These are phyloP conservation scores for Crypturellus tataupa DNA, from an alignment of 2,797 vertebrate genomes.

Conservation along the genomic window DNA sequence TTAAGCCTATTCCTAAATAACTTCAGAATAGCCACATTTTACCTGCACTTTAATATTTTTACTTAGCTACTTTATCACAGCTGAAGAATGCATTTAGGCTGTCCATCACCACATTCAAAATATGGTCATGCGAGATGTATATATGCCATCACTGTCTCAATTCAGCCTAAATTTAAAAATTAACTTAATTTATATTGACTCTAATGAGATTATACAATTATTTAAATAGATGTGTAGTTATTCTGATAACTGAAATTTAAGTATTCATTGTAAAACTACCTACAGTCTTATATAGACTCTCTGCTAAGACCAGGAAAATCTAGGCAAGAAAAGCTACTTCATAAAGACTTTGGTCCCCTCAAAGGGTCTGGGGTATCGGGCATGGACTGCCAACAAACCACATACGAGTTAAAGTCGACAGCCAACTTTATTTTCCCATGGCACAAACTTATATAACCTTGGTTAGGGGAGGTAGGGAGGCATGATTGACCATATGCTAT, in stretches of 20 bases:
- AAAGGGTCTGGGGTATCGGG: too few relatives aligned
- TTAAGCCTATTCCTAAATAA: not conserved
- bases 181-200: not conserved
- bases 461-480: too few relatives aligned
- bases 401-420: too few relatives aligned
- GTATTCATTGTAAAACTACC: not conserved
- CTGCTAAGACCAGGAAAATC: not conserved
- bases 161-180: not conserved
- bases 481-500: too few relatives aligned
- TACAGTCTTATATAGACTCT: not conserved
- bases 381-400: too few relatives aligned
- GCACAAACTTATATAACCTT: too few relatives aligned
- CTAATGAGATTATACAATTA: not conserved
- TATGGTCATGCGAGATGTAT: not conserved
- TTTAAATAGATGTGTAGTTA: not conserved
- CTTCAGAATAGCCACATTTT: not conserved
- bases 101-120: not conserved
- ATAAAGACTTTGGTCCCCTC: too few relatives aligned
- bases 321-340: not conserved
- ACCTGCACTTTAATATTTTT: not conserved
- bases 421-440: too few relatives aligned
- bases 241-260: not conserved
- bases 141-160: not conserved
- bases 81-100: not conserved
- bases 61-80: not conserved